A percentile compares a stretch with the other conserved stretches of the same genome.
These are phyloP conservation scores for Anarsia innoxiella DNA, from an alignment of 2,888 invertebrate species.

Conservation along the genomic window DNA sequence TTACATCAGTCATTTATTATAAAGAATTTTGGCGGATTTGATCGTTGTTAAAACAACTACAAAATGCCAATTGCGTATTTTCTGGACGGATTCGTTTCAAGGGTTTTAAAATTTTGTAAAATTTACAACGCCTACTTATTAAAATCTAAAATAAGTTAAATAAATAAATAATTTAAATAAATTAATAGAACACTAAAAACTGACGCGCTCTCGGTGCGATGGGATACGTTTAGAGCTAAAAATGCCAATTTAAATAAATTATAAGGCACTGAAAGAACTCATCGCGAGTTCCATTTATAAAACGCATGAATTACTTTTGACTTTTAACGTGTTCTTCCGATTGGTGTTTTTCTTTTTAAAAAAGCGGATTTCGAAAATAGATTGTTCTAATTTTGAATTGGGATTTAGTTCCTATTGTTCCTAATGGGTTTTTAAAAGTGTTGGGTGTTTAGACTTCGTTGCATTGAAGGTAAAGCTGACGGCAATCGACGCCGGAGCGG, in stretches of 20 bases:
- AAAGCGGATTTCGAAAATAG: neutral
- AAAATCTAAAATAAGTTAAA: slow-evolving; percentile 70
- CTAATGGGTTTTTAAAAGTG: slow-evolving; percentile 13
- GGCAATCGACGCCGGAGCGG: slow-evolving; percentile 89
- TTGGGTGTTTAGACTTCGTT: slow-evolving; percentile 83
- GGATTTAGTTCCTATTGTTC: neutral
- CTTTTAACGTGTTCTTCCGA: slow-evolving; percentile 3
- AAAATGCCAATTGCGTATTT: slow-evolving; percentile 40
- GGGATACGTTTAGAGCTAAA: slow-evolving; percentile 38
- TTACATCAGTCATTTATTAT: slow-evolving; percentile 70
- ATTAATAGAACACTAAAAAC: slow-evolving; percentile 52
- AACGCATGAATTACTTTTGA: slow-evolving; percentile 16
- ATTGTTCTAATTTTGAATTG: too few relatives aligned
- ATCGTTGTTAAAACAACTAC: slow-evolving; percentile 40
- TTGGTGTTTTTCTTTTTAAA: neutral
- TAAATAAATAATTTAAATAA: slow-evolving; percentile 71
- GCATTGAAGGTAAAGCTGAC: slow-evolving; percentile 88
- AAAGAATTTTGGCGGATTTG: slow-evolving; percentile 56
- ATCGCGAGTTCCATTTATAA: slow-evolving; percentile 25
- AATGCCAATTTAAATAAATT: slow-evolving; percentile 24
- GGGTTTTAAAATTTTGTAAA: slow-evolving; percentile 21
- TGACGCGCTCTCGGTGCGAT: slow-evolving; percentile 42
- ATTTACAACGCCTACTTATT: slow-evolving; percentile 48
- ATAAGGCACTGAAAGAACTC: slow-evolving; percentile 21
- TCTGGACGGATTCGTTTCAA: slow-evolving; percentile 26